A percentile compares a stretch with the other conserved stretches of the same genome.
Conservation (phyloP, 92 coral and sea anemone genomes). For the Phymanthus crucifer region DNA sequence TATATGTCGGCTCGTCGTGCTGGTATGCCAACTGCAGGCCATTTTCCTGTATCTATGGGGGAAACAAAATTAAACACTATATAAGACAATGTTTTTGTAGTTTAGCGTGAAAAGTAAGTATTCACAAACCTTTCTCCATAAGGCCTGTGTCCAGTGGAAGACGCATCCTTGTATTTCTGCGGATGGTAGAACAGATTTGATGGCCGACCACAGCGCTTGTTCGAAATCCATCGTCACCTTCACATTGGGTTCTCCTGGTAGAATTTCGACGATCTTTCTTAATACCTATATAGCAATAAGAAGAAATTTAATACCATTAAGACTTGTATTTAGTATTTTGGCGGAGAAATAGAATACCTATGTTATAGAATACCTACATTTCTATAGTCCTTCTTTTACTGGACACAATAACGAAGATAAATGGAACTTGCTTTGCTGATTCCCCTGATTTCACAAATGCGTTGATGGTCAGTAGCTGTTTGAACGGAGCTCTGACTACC, state of each 20-base stretch:
- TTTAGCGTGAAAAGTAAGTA: not conserved
- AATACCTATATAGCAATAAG: slow-evolving; percentile 3
- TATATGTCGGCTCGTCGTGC: not conserved
- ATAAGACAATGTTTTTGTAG: not conserved
- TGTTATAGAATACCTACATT: slow-evolving; percentile 20
- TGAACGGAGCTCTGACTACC: slow-evolving; percentile 47
- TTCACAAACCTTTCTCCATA: slow-evolving; percentile 35
- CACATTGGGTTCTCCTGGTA: not conserved
- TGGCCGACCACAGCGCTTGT: slow-evolving; percentile 45
- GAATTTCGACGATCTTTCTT: not conserved
- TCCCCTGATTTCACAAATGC: slow-evolving; percentile 49
- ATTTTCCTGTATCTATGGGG: slow-evolving; percentile 24
- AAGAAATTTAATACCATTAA: not conserved
- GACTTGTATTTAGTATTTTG: too few species aligned
- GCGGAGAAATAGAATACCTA: too few species aligned
- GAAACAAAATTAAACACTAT: not conserved
- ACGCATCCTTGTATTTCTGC: slow-evolving; percentile 34
- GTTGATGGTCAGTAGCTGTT: slow-evolving; percentile 47
- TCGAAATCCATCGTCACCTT: slow-evolving; percentile 32
- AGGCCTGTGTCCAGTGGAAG: slow-evolving; percentile 41
- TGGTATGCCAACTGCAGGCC: not conserved
- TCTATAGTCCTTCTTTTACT: slow-evolving; percentile 37
- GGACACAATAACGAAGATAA: slow-evolving; percentile 40
- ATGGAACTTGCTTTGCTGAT: slow-evolving; percentile 48
- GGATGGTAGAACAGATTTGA: slow-evolving; percentile 21